phyloP scores from a whole-genome alignment of 2,797 vertebrate genomes.

The Balearica regulorum region DNA sequence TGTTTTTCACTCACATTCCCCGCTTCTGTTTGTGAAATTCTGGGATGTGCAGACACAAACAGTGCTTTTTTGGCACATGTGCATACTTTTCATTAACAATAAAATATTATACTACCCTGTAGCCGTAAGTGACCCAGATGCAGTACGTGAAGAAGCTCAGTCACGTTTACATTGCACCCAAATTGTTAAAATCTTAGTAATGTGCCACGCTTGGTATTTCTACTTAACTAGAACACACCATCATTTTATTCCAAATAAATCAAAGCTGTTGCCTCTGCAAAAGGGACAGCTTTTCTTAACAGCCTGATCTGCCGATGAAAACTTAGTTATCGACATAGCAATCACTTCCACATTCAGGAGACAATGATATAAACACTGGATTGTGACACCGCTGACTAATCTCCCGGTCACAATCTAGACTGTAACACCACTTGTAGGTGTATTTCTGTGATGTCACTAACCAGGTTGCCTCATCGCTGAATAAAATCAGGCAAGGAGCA shows the following conservation, averaged over 20 bases:
- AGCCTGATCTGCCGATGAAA: neutral
- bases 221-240: neutral
- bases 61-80: neutral
- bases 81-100: neutral
- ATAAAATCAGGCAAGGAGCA: slow-evolving; percentile 23
- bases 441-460: slow-evolving; percentile 36
- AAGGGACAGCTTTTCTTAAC: neutral
- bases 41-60: neutral
- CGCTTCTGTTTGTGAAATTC: neutral
- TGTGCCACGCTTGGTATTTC: neutral
- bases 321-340: neutral
- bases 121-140: neutral
- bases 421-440: slow-evolving; percentile 27
- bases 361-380: slow-evolving; percentile 21
- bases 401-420: slow-evolving; percentile 35
- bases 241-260: neutral
- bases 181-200: neutral
- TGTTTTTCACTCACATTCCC: neutral
- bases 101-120: neutral
- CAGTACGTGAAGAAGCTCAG: neutral
- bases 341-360: slow-evolving; percentile 31
- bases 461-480: neutral
- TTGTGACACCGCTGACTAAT: slow-evolving; percentile 45
- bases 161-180: neutral
- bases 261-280: neutral